Conservation (phyloP, 2,113 vertebrate species). For the Rafetus swinhoei region DNA sequence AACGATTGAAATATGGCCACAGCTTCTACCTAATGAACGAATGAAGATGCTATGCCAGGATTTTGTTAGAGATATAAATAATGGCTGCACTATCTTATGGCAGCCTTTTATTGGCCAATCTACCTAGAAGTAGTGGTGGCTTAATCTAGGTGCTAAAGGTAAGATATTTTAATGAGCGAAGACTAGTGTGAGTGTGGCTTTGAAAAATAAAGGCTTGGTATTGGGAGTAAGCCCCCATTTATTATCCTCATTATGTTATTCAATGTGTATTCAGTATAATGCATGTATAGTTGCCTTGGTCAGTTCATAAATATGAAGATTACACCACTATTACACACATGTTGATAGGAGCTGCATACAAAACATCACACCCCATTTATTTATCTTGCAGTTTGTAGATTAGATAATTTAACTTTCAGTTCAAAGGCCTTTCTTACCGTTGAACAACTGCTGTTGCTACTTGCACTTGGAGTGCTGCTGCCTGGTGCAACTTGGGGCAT, state of each 20-base stretch:
- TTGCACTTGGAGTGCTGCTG: conserved; percentile 89
- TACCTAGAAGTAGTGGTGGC: not conserved
- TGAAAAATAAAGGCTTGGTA: not conserved
- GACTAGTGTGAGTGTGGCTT: not conserved
- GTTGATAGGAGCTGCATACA: not conserved
- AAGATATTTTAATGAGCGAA: not conserved
- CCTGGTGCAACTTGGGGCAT: conserved; percentile 83
- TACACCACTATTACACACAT: not conserved
- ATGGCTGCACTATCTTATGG: rapidly evolving
- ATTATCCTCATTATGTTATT: not conserved
- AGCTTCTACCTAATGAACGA: not conserved
- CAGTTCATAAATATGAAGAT: not conserved
- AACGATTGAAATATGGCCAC: not conserved
- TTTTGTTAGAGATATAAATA: not conserved
- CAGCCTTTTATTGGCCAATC: not conserved
- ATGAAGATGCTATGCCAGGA: not conserved
- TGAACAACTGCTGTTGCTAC: conserved; percentile 91
- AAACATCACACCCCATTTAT: not conserved
- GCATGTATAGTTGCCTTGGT: not conserved
- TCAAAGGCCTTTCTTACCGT: conserved; percentile 81
- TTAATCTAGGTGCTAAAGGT: not conserved
- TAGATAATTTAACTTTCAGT: not conserved
- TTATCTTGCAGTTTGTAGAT: not conserved
- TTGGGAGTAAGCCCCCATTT: not conserved
- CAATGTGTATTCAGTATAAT: not conserved